Percentiles rank a stretch among this genome's conserved stretches.
Conservation (phyloP, 1,140 invertebrate genomes). For the Hetaerina americana region DNA sequence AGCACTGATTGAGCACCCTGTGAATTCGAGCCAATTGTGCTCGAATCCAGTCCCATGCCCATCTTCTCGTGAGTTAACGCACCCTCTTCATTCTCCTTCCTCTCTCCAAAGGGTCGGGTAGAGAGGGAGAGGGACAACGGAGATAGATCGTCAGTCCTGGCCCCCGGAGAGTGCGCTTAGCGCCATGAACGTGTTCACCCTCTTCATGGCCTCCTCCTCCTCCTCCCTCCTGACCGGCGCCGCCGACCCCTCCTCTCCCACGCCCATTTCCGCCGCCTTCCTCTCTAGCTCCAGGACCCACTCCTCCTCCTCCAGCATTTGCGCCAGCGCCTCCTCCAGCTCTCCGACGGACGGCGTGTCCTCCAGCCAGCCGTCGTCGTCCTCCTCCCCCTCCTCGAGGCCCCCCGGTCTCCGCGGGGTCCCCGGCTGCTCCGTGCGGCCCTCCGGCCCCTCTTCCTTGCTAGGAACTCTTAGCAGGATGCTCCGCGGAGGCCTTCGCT, state of each 20-base stretch:
- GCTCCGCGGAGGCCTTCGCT: not conserved
- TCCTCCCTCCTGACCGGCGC: not conserved
- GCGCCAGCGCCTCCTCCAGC: constrained; percentile 28
- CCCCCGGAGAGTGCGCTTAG: not conserved
- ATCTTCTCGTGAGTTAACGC: too few species aligned
- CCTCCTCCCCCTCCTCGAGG: constrained; percentile 19
- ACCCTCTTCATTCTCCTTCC: too few species aligned
- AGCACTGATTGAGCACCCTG: too few species aligned
- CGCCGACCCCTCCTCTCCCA: not conserved
- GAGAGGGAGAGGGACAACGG: too few species aligned
- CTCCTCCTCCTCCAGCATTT: constrained; percentile 29
- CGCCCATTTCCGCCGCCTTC: not conserved
- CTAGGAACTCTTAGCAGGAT: not conserved
- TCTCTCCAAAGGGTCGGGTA: too few species aligned
- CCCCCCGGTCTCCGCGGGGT: not conserved
- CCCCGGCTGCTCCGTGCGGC: not conserved
- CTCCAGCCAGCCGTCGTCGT: constrained; percentile 24
- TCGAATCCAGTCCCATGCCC: too few species aligned
- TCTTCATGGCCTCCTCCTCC: not conserved
- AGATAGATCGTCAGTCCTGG: too few species aligned
- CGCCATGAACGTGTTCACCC: not conserved
- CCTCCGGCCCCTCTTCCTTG: not conserved
- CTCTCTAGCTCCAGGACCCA: constrained; percentile 5
- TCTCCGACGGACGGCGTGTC: constrained; percentile 33
- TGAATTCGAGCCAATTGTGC: too few species aligned